Evolutionary conservation across 1,140 invertebrate genomes (phyloP), one percentile per base, ranked within the genome.

Genomic region (Uloborus diversus): DNA sequence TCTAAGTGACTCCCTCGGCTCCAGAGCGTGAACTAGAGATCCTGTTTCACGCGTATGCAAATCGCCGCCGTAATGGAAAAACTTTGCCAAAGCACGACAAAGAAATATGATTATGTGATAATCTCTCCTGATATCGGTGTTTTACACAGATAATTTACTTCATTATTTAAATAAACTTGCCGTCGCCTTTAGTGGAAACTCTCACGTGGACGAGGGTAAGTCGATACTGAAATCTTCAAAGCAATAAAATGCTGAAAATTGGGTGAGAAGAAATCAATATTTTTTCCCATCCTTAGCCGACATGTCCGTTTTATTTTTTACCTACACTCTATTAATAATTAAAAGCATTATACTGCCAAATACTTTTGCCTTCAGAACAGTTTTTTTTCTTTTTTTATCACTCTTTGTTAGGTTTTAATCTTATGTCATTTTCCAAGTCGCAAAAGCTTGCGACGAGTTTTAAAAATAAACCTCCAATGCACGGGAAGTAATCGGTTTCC

Each of bases 91-190:
- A 68, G 59, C 32, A 33, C 62, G 75, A 79, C 64, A 69, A 79
- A 79, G 76, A 79, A 79, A 79, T 79, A 61, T 79, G 76, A 79
- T 79, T 79, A 79, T 28, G 76, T 68, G 76, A 79, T 79, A 79
- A 79, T 79, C 64, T 79, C 28, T 42, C 64, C 64, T 61, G 76
- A 79, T 79, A 79, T 79, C 65, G 59, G 76, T 79, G 76, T 69
- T 68, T 79, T 79, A 79, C 76, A 79, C 64, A 79, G 76, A 79
- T 79, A 79, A 79, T 79, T 79, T 79, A 79, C 64, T 79, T 79
- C 76, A 79, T 79, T 79, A 79, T 68, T 79, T 68, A 79, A 79
- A 69, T 65, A 66, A 64, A 78, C 62, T 65, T 30, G 51, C 47
- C 59, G 59, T 62, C 71, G 71, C 59, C 71, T 49, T 28, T 28